Percentiles rank a stretch among this genome's conserved stretches.
Evolutionary conservation across 2,888 invertebrate species (phyloP).

Genomic region (Merodon equestris): DNA sequence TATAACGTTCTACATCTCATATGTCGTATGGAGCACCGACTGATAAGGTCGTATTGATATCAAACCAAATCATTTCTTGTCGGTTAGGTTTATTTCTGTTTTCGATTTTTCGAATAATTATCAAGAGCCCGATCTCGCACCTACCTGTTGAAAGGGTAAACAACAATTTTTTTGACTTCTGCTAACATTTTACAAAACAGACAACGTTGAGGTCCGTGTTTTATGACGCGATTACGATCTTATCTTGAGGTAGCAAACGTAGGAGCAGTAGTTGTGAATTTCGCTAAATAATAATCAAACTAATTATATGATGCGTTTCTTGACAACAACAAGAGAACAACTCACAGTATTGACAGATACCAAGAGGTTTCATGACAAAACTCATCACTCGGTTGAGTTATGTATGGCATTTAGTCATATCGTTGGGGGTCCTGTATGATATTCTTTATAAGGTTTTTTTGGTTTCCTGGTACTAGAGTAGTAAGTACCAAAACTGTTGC

Average conservation of each 20-base stretch:
- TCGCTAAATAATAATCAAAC: conserved; percentile 37
- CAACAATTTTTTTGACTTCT: conserved; percentile 60
- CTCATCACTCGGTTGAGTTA: too few relatives aligned
- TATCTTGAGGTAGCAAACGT: conserved; percentile 44
- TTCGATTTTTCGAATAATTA: conserved; percentile 24
- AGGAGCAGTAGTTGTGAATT: conserved; percentile 36
- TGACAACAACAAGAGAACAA: too few relatives aligned
- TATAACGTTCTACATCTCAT: conserved; percentile 11
- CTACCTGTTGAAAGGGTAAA: conserved; percentile 46
- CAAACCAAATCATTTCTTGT: conserved; percentile 38
- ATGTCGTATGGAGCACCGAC: conserved; percentile 27
- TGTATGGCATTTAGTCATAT: too few relatives aligned
- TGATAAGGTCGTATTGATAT: conserved; percentile 48
- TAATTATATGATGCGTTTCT: conserved; percentile 8
- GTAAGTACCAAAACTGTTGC: too few relatives aligned
- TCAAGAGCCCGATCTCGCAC: conserved; percentile 46
- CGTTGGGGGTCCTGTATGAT: too few relatives aligned
- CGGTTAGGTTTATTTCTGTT: not conserved
- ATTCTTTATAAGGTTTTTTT: too few relatives aligned
- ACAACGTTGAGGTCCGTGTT: conserved; percentile 28
- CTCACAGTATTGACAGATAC: too few relatives aligned
- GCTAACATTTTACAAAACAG: conserved; percentile 55
- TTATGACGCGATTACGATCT: conserved; percentile 40
- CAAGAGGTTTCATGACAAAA: too few relatives aligned
- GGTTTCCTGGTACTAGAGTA: too few relatives aligned